Base-by-base conservation (phyloP, 2,888 invertebrate genomes). In the Heterodera filipjevi region DNA sequence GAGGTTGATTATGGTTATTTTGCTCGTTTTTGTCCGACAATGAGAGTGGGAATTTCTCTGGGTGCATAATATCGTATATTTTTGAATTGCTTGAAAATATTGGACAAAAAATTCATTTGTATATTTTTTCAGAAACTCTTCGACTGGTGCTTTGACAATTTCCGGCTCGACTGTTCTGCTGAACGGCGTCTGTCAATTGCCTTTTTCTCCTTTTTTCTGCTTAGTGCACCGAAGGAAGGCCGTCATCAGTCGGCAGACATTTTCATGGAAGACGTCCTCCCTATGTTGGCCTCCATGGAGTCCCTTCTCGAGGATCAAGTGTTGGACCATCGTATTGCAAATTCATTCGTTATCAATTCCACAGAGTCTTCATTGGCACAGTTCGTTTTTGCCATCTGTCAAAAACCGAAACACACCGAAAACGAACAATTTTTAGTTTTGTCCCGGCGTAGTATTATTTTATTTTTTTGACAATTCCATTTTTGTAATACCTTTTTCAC, bases 221-320 rank as follows among this genome's bases (percentile, higher is more conserved):
- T 73, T 16, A 32, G 35, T 44, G 5, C 59, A 6, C 59, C 22
- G n/a, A n/a, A n/a, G 59, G 32, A 68, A 22, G 12, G 68, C 32
- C 33, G 30, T 66, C 44, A 68, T 68, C 35, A 22, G 68, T 59
- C 59, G 8, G 59, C 6, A 8, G 22, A 16, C 22, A 14, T 19
- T 33, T 75, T 75, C 1, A 32, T 35, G 30, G 68, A n/a, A 30
- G 64, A 75, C n/a, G 30, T 75, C 19, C 44, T 75, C 59, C 30
- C 1, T 19, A 33, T 75, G 44, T 64, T 75, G 68, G 46, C 46
- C 39, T 75, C 68, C 16, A 53, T 75, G 66, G 64, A 64, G n/a
- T 32, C 22, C 8, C 27, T 75, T 30, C 46, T 75, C 32, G 75
- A 75, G 66, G 59, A 75, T 14, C 66, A 75, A 75, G 46, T 75